Evolutionary conservation across 2,797 vertebrate genomes (phyloP).

Genomic region (Crocidura indochinensis): DNA sequence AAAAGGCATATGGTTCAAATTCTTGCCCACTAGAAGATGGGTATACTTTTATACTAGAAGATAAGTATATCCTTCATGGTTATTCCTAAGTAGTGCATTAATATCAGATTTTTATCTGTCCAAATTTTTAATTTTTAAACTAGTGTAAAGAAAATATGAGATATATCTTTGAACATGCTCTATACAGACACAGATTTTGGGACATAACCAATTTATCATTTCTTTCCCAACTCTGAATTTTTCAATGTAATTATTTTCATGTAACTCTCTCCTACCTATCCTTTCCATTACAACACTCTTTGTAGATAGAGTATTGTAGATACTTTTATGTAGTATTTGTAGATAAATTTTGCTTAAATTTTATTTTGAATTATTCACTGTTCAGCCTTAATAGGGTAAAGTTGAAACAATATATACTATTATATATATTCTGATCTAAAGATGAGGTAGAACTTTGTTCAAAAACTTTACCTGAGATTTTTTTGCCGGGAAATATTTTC

Average conservation of each 20-base stretch:
- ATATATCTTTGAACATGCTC: background rate
- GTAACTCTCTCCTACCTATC: background rate
- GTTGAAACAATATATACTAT: background rate
- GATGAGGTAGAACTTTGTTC: background rate
- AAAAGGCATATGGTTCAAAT: background rate
- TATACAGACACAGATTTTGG: background rate
- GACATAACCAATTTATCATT: background rate
- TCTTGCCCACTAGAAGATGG: background rate
- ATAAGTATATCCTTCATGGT: background rate
- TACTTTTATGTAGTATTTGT: no score
- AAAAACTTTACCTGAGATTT: background rate
- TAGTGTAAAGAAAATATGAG: background rate
- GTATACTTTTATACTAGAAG: background rate
- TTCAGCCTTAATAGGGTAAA: background rate
- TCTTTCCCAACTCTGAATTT: conserved; percentile 1
- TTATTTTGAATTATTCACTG: conserved; percentile 32
- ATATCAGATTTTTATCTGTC: background rate
- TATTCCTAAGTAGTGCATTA: background rate
- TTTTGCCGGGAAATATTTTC: background rate
- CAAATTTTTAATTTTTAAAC: background rate
- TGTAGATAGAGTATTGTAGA: background rate
- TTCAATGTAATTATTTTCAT: conserved; percentile 26
- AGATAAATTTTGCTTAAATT: background rate
- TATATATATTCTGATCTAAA: background rate
- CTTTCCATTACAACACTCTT: background rate